Base-by-base conservation (phyloP, 2,888 invertebrate species). In the Meandrusa payeni region DNA sequence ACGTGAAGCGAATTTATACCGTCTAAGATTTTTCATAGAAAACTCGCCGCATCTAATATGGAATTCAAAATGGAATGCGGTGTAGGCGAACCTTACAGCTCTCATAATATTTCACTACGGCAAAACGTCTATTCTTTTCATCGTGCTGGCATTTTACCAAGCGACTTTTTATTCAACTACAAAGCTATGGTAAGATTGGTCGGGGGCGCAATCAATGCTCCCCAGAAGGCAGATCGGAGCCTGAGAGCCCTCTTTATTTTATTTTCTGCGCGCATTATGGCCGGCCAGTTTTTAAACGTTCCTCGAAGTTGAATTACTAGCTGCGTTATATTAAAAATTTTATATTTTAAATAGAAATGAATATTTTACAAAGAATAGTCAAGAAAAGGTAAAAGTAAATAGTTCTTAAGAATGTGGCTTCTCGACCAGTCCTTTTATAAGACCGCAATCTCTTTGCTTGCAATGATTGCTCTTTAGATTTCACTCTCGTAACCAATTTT, bases 121-220 rank as follows among this genome's bases (percentile, higher is more conserved):
- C 59, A 49, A 57, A 67, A 54, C 53, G 54, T 62, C 66, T 66
- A 78, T 80, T 81, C 75, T 79, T 80, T 80, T 74, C 76, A 76
- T 70, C 64, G 64, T 52, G 54, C 69, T 83, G 81, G 82, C 82
- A 81, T 80, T 75, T 68, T 77, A 80, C 79, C 85, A 85, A 82
- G 65, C 65, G 69, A 62, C 69, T 78, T 79, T 79, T 81, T 82
- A 79, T 77, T 74, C 65, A 71, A 75, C 69, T 73, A 78, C 72
- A 76, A 69, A 71, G 69, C 68, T 64, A 64, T 69, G 67, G 71
- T 59, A 54, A 54, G 55, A 59, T 57, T 57, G 55, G 55, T 50
- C 51, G 66, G 68, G 65, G 68, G 66, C 59, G 73, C 79, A 81
- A 85, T 85, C 81, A 78, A 81, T 81, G 81, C 70, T 70, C 59